Base-by-base conservation (phyloP, 1,140 invertebrate genomes). In the Alviniconcha marisindica region DNA sequence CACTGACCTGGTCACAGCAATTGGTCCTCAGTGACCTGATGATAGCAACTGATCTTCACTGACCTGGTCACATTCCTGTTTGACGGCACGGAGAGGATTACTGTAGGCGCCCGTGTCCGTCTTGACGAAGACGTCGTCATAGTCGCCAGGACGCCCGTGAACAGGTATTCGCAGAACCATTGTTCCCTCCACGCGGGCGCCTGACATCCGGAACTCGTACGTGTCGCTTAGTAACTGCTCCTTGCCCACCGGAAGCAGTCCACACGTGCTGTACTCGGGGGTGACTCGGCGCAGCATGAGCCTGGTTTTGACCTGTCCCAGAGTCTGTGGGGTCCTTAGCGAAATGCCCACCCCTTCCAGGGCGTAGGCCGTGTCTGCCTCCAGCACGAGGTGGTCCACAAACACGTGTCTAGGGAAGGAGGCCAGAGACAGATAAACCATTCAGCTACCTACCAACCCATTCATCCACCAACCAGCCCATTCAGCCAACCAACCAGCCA, bases 281-380 rank as follows among this genome's bases (percentile, higher is more conserved):
- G 78, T 69, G 40, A 88, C 85, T 7, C 87, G 73, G 18, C 87
- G 69, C 79, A 83, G 82, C 36, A 88, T 63, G 18, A 88, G 83
- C 42, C 84, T 83, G 7, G 85, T 66, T 51, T 63, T 82, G 28
- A 78, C 74, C 12, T 73, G 21, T 38, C 66, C 63, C 36, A 88
- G 78, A 44, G 73, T 76, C 2, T n/a, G 38, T 0, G 87, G 85
- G 18, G 85, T 86, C 40, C 78, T 54, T 15, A 88, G 81, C 3
- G 51, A 81, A 2, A 86, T 60, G 24, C 78, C 85, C 38, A 83
- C 63, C 21, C 84, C 60, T 18, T 77, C n/a, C n/a, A 88, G 44
- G 1, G 54, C 18, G 14, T 82, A 80, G 5, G 71, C 79, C 24
- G 80, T 82, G 44, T 81, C 77, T 14, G 82, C 73, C 40, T 85